These are phyloP conservation scores for Alouatta palliata DNA, from an alignment of 2,113 vertebrate genomes.

Conservation along the genomic window DNA sequence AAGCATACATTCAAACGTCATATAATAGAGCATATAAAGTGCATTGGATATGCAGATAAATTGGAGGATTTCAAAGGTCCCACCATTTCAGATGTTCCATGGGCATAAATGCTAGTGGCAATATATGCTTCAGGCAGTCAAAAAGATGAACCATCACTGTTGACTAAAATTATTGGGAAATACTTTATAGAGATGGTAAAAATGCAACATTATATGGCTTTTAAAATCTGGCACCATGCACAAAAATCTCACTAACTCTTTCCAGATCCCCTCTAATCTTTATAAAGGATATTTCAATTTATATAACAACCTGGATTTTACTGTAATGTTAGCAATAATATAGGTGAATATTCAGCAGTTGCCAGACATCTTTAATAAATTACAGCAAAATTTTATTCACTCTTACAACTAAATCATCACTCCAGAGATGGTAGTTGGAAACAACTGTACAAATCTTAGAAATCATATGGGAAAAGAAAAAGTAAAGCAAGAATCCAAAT, in stretches of 20 bases:
- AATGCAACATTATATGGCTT: conserved; percentile 11
- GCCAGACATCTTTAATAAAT: conserved; percentile 52
- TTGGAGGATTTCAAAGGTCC: neutral
- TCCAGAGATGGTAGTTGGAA: neutral
- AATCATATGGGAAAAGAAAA: neutral
- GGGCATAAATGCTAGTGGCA: neutral
- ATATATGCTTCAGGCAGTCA: neutral
- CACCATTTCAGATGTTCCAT: neutral
- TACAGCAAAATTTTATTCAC: conserved; percentile 50
- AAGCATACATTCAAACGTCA: neutral
- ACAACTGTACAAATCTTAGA: neutral
- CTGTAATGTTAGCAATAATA: conserved; percentile 7
- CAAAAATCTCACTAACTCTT: conserved; percentile 32
- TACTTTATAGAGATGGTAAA: neutral
- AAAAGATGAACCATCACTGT: neutral
- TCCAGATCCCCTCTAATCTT: conserved; percentile 51
- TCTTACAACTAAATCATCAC: conserved; percentile 24
- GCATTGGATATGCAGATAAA: neutral
- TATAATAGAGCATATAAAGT: neutral
- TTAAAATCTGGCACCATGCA: conserved; percentile 50
- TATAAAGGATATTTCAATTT: conserved; percentile 31
- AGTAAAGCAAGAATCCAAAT: neutral
- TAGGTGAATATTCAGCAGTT: conserved; percentile 31
- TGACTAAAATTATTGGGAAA: neutral
- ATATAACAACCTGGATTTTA: conserved; percentile 27